Evolutionary conservation across 2,888 invertebrate species (phyloP).

Genomic region (Thymelicus lineola): DNA sequence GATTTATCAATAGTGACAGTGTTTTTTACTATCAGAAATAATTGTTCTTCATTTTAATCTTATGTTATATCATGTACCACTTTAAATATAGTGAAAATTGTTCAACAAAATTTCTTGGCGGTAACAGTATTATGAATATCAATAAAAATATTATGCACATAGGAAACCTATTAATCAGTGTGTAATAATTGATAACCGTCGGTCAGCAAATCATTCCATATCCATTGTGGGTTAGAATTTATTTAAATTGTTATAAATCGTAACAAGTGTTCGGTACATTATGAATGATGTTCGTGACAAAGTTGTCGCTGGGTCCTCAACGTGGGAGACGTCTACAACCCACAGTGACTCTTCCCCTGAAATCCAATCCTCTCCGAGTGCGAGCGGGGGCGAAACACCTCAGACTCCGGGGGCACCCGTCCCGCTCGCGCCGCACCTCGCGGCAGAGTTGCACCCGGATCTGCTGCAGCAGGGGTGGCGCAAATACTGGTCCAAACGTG

Average conservation of each 20-base stretch:
- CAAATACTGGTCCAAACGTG: constrained; percentile 98
- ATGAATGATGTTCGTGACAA: constrained; percentile 84
- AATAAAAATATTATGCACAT: constrained; percentile 63
- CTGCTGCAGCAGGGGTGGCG: constrained; percentile 95
- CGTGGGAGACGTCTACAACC: constrained; percentile 72
- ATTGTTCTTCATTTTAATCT: constrained; percentile 40
- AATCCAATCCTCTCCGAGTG: constrained; percentile 73
- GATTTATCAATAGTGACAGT: constrained; percentile 17
- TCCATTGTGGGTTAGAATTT: neutral
- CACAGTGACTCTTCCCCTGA: constrained; percentile 78
- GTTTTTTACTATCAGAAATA: constrained; percentile 2
- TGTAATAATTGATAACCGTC: constrained; percentile 34
- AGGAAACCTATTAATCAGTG: constrained; percentile 63
- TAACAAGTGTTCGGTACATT: constrained; percentile 48
- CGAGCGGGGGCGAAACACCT: constrained; percentile 77
- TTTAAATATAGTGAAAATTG: constrained; percentile 25
- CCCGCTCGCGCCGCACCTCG: constrained; percentile 75
- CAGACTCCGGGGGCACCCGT: constrained; percentile 87
- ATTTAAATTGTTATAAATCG: constrained; percentile 6
- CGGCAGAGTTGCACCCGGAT: constrained; percentile 79
- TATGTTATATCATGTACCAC: constrained; percentile 46
- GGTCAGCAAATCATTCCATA: constrained; percentile 29
- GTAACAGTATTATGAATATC: constrained; percentile 69
- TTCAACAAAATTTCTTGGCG: constrained; percentile 59
- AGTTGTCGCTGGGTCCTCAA: constrained; percentile 78